Evolutionary conservation across 2,888 invertebrate species (phyloP).

Genomic region (Autographa pulchrina): DNA sequence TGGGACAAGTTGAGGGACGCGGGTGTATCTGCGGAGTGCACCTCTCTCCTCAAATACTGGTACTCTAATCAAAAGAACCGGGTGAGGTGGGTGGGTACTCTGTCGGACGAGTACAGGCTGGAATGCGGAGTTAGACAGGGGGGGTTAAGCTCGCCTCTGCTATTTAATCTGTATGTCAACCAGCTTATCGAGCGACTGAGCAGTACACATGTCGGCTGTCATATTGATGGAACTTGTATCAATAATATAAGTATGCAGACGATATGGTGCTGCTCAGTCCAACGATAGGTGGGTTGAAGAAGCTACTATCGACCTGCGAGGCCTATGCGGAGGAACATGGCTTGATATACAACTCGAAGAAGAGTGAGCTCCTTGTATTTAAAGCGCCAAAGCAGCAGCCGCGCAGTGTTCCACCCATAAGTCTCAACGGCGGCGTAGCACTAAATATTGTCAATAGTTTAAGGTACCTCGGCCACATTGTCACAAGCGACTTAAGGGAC

Average conservation of each 20-base stretch:
- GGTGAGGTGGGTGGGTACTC: slow-evolving; percentile 4
- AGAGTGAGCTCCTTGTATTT: slow-evolving; percentile 11
- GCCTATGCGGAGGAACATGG: slow-evolving; percentile 25
- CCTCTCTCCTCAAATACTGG: slow-evolving; percentile 20
- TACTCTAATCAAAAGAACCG: slow-evolving; percentile 21
- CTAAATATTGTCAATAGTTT: slow-evolving; percentile 13
- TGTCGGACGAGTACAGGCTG: slow-evolving; percentile 24
- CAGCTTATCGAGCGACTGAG: too few species aligned
- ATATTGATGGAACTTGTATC: too few species aligned
- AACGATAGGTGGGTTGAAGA: too few species aligned
- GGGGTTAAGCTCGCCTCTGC: slow-evolving; percentile 18
- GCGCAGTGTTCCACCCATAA: slow-evolving; percentile 3
- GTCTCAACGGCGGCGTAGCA: slow-evolving; percentile 10
- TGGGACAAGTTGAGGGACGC: slow-evolving; percentile 13
- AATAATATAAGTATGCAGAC: too few species aligned
- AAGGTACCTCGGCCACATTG: slow-evolving; percentile 14
- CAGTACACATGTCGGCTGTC: slow-evolving; percentile 20
- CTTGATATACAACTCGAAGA: slow-evolving; percentile 17
- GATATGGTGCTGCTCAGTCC: too few species aligned
- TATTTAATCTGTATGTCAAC: slow-evolving; percentile 31
- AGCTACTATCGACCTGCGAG: too few species aligned
- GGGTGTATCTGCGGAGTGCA: slow-evolving; percentile 7
- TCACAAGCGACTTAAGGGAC: not conserved
- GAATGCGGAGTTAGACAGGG: slow-evolving; percentile 45
- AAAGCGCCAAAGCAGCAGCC: slow-evolving; percentile 8